Base-by-base conservation (phyloP, 2,888 invertebrate genomes). In the Cheilosia impressa region DNA sequence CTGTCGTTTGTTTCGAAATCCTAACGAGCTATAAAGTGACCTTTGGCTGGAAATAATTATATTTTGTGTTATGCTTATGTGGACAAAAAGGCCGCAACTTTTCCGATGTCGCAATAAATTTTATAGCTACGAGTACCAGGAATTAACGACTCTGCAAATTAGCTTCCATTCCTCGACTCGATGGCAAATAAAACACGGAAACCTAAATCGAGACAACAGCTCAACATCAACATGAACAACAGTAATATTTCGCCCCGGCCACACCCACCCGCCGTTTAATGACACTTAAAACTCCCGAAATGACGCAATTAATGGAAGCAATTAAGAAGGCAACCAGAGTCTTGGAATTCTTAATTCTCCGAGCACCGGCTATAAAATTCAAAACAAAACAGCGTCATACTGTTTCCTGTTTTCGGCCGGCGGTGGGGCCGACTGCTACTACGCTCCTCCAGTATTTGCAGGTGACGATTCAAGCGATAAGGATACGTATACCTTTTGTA, bases 301-400 rank as follows among this genome's bases (percentile, higher is more conserved):
- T 72, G 81, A 31, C 62, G 63, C 72, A 81, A 85, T 81, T 85
- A 85, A 85, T 77, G 85, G 50, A 52, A 72, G 81, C 71, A 81
- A 85, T 81, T 77, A 85, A 81, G 76, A 43, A 60, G 68, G 43
- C 76, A 75, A 60, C 66, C 75, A 63, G 53, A 68, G 68, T 80
- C 85, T 77, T 81, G 68, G 57, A 76, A 81, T 85, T 72, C 72
- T 58, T 62, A 66, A 62, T 55, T 43, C 65, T 45, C 10, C 47
- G 10, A 47, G 57, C 63, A 60, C 34, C 58, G 53, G 81, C 68
- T 31, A 81, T 85, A 81, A 81, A 85, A 81, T 77, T 69, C 43
- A 65, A 80, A 83, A 63, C 72, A 73, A 68, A 82, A 57, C 78
- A 63, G 13, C 62, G 71, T 55, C 65, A 68, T 69, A 57, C 57